Conservation (phyloP, 2,113 vertebrate species). For the Percina caprodes region DNA sequence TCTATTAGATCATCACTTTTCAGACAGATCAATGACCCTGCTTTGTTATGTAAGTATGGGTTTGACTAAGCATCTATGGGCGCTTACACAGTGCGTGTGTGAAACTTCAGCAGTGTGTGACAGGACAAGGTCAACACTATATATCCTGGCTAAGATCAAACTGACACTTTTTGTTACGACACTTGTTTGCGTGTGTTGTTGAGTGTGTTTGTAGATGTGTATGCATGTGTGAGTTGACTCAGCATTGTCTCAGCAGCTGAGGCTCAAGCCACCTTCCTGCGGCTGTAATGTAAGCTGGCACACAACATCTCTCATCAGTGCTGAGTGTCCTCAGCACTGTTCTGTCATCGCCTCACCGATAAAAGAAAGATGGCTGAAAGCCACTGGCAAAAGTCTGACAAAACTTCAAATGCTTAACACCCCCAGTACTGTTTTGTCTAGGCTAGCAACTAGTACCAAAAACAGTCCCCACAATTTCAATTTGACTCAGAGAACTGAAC, state of each 20-base stretch:
- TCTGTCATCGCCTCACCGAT: conserved; percentile 24
- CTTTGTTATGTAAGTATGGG: conserved; percentile 33
- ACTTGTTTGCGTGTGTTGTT: conserved; percentile 13
- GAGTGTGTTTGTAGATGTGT: conserved; percentile 6
- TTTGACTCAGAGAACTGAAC: neutral
- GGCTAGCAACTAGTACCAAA: neutral
- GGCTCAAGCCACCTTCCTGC: conserved; percentile 39
- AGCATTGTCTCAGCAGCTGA: conserved; percentile 62
- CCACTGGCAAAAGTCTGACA: neutral
- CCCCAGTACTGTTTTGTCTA: neutral
- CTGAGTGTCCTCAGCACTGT: conserved; percentile 33
- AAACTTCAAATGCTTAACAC: conserved; percentile 15
- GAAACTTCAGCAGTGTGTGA: conserved; percentile 32
- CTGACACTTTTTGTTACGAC: conserved; percentile 5
- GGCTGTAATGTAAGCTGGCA: conserved; percentile 57
- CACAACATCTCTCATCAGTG: conserved; percentile 30
- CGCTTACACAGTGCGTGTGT: neutral
- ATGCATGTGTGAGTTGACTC: conserved; percentile 45
- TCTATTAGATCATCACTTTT: conserved; percentile 55
- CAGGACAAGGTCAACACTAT: conserved; percentile 36
- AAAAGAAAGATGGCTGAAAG: conserved; percentile 33
- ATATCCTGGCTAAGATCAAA: conserved; percentile 17
- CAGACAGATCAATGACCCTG: conserved; percentile 30
- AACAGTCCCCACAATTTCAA: neutral
- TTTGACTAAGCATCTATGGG: conserved; percentile 12